A percentile compares a stretch with the other conserved stretches of the same genome.
Conservation (phyloP, 1,140 invertebrate species). For the Drosophila pachea region DNA sequence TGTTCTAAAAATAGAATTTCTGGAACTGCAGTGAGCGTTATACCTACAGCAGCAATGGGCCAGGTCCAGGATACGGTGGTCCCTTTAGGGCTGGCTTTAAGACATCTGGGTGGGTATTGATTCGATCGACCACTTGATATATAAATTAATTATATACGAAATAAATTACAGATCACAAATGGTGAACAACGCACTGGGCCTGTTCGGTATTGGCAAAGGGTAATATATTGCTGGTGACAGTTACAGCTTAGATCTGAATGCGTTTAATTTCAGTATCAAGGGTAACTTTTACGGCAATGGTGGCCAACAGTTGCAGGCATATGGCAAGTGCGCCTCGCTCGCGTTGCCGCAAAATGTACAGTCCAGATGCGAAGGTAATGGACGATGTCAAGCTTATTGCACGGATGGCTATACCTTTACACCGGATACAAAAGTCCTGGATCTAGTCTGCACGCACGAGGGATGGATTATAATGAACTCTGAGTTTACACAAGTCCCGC, state of each 20-base stretch:
- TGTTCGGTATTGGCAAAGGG: conserved; percentile 56
- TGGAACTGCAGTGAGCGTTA: conserved; percentile 38
- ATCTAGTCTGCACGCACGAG: conserved; percentile 80
- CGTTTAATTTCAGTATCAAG: conserved; percentile 19
- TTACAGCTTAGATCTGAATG: not conserved
- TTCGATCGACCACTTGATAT: not conserved
- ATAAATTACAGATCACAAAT: conserved; percentile 25
- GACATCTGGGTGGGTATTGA: conserved; percentile 31
- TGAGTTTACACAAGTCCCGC: conserved; percentile 80
- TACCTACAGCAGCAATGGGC: conserved; percentile 43
- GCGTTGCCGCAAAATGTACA: conserved; percentile 57
- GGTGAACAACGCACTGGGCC: conserved; percentile 42
- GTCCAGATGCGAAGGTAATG: conserved; percentile 45
- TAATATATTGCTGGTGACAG: conserved; percentile 5
- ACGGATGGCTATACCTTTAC: conserved; percentile 82
- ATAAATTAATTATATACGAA: not conserved
- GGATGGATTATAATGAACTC: conserved; percentile 81
- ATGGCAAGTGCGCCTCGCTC: conserved; percentile 49
- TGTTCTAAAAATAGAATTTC: not conserved
- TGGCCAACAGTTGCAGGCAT: conserved; percentile 31
- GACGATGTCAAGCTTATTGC: conserved; percentile 81
- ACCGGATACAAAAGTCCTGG: conserved; percentile 80
- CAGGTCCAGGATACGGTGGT: conserved; percentile 10
- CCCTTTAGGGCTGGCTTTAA: conserved; percentile 32
- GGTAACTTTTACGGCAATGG: conserved; percentile 54